Conservation (phyloP, 1,140 invertebrate genomes). For the Carposina sasakii region DNA sequence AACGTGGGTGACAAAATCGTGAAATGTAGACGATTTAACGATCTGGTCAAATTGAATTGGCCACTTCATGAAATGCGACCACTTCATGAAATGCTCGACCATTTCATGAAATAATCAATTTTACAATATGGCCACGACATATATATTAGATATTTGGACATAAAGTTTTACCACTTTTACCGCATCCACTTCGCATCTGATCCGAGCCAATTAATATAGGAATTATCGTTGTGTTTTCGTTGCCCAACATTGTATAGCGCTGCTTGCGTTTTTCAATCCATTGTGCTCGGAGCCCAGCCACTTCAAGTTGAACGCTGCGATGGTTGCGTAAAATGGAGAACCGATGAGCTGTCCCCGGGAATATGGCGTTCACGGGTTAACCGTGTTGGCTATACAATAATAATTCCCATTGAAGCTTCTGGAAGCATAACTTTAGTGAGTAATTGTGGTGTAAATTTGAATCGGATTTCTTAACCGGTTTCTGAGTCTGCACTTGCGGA, state of each 20-base stretch:
- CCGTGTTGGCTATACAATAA: conserved; percentile 13
- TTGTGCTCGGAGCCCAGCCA: conserved; percentile 39
- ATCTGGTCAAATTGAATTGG: no score
- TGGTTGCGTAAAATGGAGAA: conserved; percentile 47
- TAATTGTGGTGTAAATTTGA: no score
- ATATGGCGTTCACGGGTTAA: conserved; percentile 22
- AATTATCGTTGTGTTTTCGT: conserved; percentile 66
- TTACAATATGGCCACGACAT: no score
- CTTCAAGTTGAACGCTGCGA: conserved; percentile 55
- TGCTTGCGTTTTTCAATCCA: conserved; percentile 52
- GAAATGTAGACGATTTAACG: no score
- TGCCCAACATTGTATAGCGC: conserved; percentile 54
- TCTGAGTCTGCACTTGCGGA: no score
- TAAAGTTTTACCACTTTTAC: no score
- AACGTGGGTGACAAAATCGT: no score
- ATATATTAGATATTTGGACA: no score
- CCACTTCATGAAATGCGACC: no score
- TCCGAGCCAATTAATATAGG: conserved; percentile 28
- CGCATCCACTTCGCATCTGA: conserved; percentile 31
- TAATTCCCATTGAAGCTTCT: conserved; percentile 10
- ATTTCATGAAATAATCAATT: no score
- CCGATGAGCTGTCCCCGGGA: conserved; percentile 26
- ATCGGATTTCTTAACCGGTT: no score
- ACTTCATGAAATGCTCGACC: no score
- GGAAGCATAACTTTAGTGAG: conserved; percentile 7